A percentile compares a stretch with the other conserved stretches of the same genome.
phyloP scores from a whole-genome alignment of 2,797 vertebrate species.

The Notolabrus celidotus region DNA sequence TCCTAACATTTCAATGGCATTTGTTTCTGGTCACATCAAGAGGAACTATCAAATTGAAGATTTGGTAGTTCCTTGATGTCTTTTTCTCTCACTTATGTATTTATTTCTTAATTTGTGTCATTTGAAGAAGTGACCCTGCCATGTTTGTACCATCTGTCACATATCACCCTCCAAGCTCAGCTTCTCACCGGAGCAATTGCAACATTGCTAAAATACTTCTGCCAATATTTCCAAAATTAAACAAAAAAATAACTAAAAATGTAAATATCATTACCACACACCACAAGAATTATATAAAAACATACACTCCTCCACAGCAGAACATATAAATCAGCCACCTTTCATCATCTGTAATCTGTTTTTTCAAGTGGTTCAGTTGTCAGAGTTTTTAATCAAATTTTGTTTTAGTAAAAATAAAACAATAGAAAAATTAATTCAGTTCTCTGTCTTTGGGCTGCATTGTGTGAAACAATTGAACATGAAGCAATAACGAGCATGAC shows the following conservation, averaged over 20 bases:
- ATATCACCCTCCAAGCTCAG: conserved; percentile 57
- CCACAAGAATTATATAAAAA: conserved; percentile 41
- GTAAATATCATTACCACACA: conserved; percentile 11
- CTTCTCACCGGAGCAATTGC: conserved; percentile 62
- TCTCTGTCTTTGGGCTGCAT: conserved; percentile 90
- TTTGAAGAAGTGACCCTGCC: conserved; percentile 74
- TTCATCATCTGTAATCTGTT: conserved; percentile 82
- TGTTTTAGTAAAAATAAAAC: conserved; percentile 50
- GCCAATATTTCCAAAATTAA: conserved; percentile 34
- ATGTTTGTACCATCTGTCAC: conserved; percentile 68
- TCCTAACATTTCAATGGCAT: conserved; percentile 32
- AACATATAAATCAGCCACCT: conserved; percentile 69
- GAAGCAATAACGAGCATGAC: conserved; percentile 75
- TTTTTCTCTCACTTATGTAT: conserved; percentile 27
- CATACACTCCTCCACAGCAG: conserved; percentile 46
- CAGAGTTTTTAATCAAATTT: conserved; percentile 84
- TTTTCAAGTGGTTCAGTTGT: conserved; percentile 93
- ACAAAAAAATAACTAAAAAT: conserved; percentile 22
- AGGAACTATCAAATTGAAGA: conserved; percentile 55
- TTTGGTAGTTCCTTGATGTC: conserved; percentile 65
- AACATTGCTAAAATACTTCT: conserved; percentile 52
- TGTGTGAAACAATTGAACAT: conserved; percentile 83
- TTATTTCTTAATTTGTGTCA: conserved; percentile 24
- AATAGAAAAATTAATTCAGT: conserved; percentile 86
- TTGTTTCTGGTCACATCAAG: conserved; percentile 55